Evolutionary conservation across 2,888 invertebrate genomes (phyloP).

Genomic region (Ochlodes sylvanus): DNA sequence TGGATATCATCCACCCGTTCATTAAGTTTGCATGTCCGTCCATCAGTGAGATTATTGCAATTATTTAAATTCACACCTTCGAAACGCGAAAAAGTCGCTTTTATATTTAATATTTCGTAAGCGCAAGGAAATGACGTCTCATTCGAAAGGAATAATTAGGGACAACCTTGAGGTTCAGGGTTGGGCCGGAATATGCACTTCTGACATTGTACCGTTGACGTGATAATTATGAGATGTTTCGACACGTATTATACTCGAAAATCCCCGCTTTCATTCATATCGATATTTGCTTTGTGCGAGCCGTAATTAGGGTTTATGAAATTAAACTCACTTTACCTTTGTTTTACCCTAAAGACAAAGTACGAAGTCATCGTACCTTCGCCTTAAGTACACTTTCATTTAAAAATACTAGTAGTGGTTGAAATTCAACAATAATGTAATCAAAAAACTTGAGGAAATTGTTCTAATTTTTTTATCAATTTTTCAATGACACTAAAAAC

Average conservation of each 20-base stretch:
- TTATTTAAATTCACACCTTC: conserved; percentile 85
- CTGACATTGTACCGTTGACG: conserved; percentile 68
- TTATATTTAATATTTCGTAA: conserved; percentile 82
- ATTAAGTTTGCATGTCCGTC: conserved; percentile 81
- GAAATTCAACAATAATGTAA: too few relatives aligned
- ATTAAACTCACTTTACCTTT: conserved; percentile 5
- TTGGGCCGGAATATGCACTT: conserved; percentile 68
- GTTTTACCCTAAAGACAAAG: background rate
- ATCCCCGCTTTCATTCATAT: conserved; percentile 44
- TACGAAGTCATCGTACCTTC: background rate
- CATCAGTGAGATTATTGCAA: conserved; percentile 79
- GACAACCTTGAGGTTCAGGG: conserved; percentile 75
- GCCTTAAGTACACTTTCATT: background rate
- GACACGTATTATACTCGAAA: conserved; percentile 55
- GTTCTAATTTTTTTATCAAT: too few relatives aligned
- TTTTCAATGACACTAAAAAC: too few relatives aligned
- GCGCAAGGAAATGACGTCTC: conserved; percentile 82
- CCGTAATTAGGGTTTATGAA: conserved; percentile 31
- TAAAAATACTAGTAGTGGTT: background rate
- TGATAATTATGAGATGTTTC: conserved; percentile 74
- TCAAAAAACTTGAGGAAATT: too few relatives aligned
- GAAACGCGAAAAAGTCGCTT: conserved; percentile 79
- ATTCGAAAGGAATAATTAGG: conserved; percentile 84
- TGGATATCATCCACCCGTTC: conserved; percentile 60
- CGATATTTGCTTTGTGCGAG: conserved; percentile 43